Conservation (phyloP, 2,797 vertebrate genomes). For the Lithobates pipiens region DNA sequence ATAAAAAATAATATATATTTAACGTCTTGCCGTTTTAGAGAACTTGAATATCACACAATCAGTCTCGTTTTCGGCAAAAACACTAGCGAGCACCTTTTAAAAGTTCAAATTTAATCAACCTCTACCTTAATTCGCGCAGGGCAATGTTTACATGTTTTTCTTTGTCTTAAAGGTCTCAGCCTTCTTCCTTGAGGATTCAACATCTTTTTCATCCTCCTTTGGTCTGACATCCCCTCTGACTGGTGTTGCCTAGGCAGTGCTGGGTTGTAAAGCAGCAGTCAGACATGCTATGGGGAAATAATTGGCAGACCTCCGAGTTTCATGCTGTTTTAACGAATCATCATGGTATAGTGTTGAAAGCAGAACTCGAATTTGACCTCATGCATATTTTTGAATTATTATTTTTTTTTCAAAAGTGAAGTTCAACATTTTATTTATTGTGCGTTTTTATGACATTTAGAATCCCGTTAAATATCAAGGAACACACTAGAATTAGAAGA, state of each 20-base stretch:
- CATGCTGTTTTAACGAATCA: conserved; percentile 61
- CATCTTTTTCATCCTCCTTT: conserved; percentile 57
- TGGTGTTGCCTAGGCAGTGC: conserved; percentile 61
- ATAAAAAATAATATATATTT: neutral
- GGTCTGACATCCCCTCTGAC: conserved; percentile 62
- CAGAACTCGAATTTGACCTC: conserved; percentile 44
- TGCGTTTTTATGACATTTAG: neutral
- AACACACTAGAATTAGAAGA: no score
- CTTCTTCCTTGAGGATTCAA: conserved; percentile 57
- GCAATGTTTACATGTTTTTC: conserved; percentile 61
- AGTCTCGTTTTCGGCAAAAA: conserved; percentile 17
- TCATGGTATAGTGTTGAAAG: conserved; percentile 52
- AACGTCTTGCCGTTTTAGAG: neutral
- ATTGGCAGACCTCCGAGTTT: conserved; percentile 59
- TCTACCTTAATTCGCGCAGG: conserved; percentile 57
- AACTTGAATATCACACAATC: conserved; percentile 14
- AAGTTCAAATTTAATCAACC: conserved; percentile 47
- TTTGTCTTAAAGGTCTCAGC: conserved; percentile 60
- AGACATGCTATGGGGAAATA: conserved; percentile 62
- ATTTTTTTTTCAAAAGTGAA: conserved; percentile 19
- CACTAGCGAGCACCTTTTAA: conserved; percentile 36
- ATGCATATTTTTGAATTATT: conserved; percentile 28
- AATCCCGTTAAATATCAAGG: neutral
- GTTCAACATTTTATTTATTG: conserved; percentile 22
- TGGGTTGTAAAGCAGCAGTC: conserved; percentile 62